Percentiles rank a stretch among this genome's conserved stretches.
phyloP scores from a whole-genome alignment of 2,888 invertebrate species.

The Desoria tigrina region DNA sequence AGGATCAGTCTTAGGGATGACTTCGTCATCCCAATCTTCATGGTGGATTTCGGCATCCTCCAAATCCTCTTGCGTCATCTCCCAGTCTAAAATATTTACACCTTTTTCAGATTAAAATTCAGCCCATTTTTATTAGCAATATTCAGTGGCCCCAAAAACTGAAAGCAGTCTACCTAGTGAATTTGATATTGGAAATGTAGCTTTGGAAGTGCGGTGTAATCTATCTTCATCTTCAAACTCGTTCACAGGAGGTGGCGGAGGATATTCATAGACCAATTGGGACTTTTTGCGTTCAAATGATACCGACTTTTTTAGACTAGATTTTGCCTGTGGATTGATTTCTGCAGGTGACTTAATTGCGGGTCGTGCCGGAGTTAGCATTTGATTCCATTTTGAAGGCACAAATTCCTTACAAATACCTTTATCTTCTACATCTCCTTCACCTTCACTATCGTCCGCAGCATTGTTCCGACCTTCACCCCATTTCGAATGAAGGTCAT shows the following conservation, averaged over 20 bases:
- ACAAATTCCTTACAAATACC: conserved; percentile 37
- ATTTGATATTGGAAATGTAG: not conserved
- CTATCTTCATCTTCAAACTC: conserved; percentile 48
- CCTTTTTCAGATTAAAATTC: not conserved
- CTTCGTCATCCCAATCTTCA: conserved; percentile 48
- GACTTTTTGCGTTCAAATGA: conserved; percentile 51
- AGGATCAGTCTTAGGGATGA: conserved; percentile 36
- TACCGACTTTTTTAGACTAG: conserved; percentile 49
- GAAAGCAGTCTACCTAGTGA: conserved; percentile 7
- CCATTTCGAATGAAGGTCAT: not conserved
- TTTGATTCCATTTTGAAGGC: conserved; percentile 53
- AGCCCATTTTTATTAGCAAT: too few relatives aligned
- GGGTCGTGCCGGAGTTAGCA: conserved; percentile 46
- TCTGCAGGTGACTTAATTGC: conserved; percentile 52
- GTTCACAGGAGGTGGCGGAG: conserved; percentile 43
- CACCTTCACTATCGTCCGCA: conserved; percentile 15
- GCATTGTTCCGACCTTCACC: not conserved
- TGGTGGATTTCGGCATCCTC: conserved; percentile 45
- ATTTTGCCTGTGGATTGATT: conserved; percentile 21
- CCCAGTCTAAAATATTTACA: conserved; percentile 45
- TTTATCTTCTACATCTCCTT: not conserved
- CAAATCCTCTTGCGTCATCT: conserved; percentile 51
- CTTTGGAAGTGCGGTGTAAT: not conserved
- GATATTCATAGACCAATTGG: conserved; percentile 51
- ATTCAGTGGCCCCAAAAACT: too few relatives aligned